Conservation (phyloP, 1,140 invertebrate species). For the Oryctes rhinoceros region DNA sequence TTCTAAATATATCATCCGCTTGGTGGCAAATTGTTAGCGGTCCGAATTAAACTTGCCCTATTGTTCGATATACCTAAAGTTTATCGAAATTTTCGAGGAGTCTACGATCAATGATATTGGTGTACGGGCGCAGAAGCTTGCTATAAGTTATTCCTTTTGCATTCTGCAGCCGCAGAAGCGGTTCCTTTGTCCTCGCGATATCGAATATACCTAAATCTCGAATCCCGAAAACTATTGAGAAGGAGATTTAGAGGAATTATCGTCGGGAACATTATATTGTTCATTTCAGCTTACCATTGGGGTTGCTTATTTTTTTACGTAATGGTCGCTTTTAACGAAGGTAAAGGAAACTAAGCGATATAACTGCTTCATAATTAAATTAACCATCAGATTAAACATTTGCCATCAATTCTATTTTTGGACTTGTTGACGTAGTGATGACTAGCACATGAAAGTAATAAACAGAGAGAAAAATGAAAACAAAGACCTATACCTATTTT, state of each 20-base stretch:
- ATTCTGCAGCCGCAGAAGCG: neutral
- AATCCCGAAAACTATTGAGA: neutral
- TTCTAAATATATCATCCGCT: neutral
- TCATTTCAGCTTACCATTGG: neutral
- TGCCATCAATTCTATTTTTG: too few species aligned
- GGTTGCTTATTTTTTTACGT: too few species aligned
- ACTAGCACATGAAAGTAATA: too few species aligned
- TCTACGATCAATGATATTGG: neutral
- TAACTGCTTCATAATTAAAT: too few species aligned
- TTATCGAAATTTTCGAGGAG: slow-evolving; percentile 7
- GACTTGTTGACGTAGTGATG: too few species aligned
- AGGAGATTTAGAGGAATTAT: slow-evolving; percentile 19
- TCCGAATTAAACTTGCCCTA: neutral
- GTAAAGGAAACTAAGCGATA: too few species aligned
- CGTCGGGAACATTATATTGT: neutral
- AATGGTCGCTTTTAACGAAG: too few species aligned
- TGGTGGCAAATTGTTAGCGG: neutral
- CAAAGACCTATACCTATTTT: too few species aligned
- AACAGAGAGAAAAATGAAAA: too few species aligned
- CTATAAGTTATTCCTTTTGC: neutral
- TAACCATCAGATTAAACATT: too few species aligned
- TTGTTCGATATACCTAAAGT: slow-evolving; percentile 5
- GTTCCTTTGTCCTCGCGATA: neutral
- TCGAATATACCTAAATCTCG: neutral
- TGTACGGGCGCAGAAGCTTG: too few species aligned